These are phyloP conservation scores for Lasius fuliginosus DNA, from an alignment of 2,888 invertebrate genomes.

Conservation along the genomic window DNA sequence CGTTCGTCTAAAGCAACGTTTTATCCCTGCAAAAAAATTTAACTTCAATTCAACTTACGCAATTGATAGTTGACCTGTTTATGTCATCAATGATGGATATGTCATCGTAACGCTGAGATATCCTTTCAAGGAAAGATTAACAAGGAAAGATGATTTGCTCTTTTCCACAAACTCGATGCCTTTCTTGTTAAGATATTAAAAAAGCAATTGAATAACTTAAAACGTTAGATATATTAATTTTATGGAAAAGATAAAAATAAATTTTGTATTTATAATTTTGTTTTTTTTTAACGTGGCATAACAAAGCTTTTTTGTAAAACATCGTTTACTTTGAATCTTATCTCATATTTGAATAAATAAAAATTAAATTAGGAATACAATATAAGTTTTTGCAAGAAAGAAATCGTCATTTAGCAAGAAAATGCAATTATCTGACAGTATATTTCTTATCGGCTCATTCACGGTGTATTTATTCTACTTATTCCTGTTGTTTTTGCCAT, in stretches of 20 bases:
- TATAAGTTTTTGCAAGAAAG: background rate
- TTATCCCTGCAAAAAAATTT: background rate
- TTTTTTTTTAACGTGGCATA: background rate
- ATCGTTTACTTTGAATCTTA: background rate
- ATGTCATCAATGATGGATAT: constrained; percentile 23
- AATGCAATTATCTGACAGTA: background rate
- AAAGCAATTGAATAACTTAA: background rate
- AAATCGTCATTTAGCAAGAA: background rate
- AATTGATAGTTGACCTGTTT: constrained; percentile 12
- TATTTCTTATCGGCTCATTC: background rate
- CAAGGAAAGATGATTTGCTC: background rate
- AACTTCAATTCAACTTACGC: constrained; percentile 22
- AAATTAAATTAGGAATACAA: constrained; percentile 15
- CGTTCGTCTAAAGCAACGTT: background rate
- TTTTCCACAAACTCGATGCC: background rate
- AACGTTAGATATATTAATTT: background rate
- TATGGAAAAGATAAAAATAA: background rate
- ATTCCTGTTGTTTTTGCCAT: background rate
- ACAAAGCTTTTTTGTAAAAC: background rate
- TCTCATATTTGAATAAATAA: background rate
- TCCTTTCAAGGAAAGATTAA: background rate
- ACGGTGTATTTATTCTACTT: background rate
- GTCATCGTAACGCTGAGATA: background rate
- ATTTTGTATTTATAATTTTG: background rate
- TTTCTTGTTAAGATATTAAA: background rate